Conservation (phyloP, 2,797 vertebrate genomes). For the Emydoidea blandingii region DNA sequence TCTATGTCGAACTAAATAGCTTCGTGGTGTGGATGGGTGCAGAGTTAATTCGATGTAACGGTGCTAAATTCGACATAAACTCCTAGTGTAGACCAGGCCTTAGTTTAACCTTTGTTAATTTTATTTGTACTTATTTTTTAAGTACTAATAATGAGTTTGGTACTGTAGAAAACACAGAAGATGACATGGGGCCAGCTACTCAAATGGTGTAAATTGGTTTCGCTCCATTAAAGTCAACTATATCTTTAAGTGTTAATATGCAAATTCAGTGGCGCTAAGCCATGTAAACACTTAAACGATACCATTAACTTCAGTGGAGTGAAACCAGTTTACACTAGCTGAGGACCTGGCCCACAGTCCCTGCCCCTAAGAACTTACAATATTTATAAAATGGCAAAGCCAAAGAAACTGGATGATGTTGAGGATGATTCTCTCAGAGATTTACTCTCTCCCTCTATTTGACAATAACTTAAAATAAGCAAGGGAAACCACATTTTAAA, state of each 20-base stretch:
- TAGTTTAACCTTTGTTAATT: not conserved
- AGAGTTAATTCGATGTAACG: too few species aligned
- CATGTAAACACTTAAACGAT: not conserved
- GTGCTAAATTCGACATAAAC: too few species aligned
- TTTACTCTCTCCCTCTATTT: slow-evolving; percentile 42
- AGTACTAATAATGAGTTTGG: not conserved
- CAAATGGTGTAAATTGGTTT: not conserved
- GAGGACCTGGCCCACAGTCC: not conserved
- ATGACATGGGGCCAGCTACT: not conserved
- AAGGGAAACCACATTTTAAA: slow-evolving; percentile 25
- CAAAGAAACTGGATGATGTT: slow-evolving; percentile 33
- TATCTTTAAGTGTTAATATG: not conserved
- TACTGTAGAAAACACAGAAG: not conserved
- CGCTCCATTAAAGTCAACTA: not conserved
- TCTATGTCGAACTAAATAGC: too few species aligned
- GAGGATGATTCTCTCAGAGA: slow-evolving; percentile 25
- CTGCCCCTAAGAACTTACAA: not conserved
- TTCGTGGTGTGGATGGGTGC: too few species aligned
- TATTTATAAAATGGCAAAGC: slow-evolving; percentile 16
- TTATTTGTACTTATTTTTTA: not conserved
- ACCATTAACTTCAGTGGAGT: not conserved
- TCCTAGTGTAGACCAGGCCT: too few species aligned
- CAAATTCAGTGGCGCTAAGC: not conserved
- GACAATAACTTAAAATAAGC: slow-evolving; percentile 61
- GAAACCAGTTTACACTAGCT: slow-evolving; percentile 1